Evolutionary conservation across 2,113 vertebrate genomes (phyloP).

Genomic region (Hucho hucho): DNA sequence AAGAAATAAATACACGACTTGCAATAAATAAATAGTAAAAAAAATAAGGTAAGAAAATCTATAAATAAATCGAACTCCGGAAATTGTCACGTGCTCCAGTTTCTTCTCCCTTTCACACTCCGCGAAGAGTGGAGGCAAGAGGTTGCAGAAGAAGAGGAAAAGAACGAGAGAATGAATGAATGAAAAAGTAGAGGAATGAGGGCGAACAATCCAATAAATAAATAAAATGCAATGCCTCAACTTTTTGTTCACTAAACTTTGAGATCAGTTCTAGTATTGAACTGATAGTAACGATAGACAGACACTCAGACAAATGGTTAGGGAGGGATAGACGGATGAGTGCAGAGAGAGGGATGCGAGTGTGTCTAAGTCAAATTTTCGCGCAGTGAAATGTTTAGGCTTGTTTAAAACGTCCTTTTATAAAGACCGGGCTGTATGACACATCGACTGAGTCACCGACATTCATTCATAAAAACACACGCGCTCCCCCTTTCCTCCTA

Average conservation of each 20-base stretch:
- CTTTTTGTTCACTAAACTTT: conserved; percentile 55
- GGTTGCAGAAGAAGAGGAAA: conserved; percentile 58
- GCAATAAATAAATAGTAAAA: conserved; percentile 54
- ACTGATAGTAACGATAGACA: conserved; percentile 33
- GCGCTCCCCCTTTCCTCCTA: conserved; percentile 39
- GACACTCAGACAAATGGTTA: conserved; percentile 49
- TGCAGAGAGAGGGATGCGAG: conserved; percentile 71
- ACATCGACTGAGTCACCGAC: conserved; percentile 78
- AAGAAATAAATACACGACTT: conserved; percentile 24
- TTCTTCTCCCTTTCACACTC: conserved; percentile 51
- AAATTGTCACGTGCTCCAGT: conserved; percentile 74
- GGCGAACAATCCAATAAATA: conserved; percentile 17
- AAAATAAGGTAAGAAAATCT: conserved; percentile 52
- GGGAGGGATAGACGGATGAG: conserved; percentile 49
- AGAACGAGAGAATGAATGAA: conserved; percentile 54
- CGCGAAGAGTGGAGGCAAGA: conserved; percentile 38
- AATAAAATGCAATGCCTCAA: conserved; percentile 42
- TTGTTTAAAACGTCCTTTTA: conserved; percentile 86
- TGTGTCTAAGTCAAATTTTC: conserved; percentile 78
- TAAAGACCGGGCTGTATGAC: conserved; percentile 83
- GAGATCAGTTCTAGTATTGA: conserved; percentile 48
- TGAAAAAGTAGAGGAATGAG: conserved; percentile 37
- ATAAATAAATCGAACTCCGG: conserved; percentile 71
- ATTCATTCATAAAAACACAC: conserved; percentile 81
- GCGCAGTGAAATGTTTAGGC: conserved; percentile 84